Conservation (phyloP, 1,140 invertebrate genomes). For the Agrilus planipennis region DNA sequence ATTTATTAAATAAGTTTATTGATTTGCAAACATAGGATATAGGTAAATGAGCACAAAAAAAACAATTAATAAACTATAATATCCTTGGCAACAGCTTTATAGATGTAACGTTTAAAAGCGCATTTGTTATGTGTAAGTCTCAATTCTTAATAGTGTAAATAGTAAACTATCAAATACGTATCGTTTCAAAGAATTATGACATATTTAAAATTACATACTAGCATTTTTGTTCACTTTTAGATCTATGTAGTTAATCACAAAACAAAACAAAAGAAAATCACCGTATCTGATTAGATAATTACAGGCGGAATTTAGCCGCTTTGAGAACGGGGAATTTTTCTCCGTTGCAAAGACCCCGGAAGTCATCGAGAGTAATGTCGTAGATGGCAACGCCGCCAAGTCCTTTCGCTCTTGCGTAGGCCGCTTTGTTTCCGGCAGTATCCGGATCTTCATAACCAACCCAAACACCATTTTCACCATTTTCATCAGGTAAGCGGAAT, state of each 20-base stretch:
- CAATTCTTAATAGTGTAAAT: no score
- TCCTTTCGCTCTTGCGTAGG: conserved; percentile 58
- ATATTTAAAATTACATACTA: no score
- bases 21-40: no score
- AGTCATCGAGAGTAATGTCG: conserved; percentile 74
- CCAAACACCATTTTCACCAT: conserved; percentile 66
- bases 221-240: no score
- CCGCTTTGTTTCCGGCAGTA: conserved; percentile 69
- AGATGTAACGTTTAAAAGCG: no score
- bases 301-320: conserved; percentile 30
- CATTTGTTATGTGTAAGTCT: no score
- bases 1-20: no score
- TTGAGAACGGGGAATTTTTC: conserved; percentile 66
- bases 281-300: conserved; percentile 12
- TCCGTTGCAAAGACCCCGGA: conserved; percentile 64
- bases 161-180: no score
- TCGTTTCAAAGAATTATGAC: no score
- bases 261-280: not conserved
- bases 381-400: conserved; percentile 71
- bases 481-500: conserved; percentile 57
- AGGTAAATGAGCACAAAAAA: no score
- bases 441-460: conserved; percentile 81
- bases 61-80: no score
- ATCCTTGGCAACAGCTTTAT: no score
- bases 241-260: not conserved